Evolutionary conservation across 2,113 vertebrate species (phyloP), one percentile per base, ranked within the genome.

Genomic region (Brevimyrus niger): DNA sequence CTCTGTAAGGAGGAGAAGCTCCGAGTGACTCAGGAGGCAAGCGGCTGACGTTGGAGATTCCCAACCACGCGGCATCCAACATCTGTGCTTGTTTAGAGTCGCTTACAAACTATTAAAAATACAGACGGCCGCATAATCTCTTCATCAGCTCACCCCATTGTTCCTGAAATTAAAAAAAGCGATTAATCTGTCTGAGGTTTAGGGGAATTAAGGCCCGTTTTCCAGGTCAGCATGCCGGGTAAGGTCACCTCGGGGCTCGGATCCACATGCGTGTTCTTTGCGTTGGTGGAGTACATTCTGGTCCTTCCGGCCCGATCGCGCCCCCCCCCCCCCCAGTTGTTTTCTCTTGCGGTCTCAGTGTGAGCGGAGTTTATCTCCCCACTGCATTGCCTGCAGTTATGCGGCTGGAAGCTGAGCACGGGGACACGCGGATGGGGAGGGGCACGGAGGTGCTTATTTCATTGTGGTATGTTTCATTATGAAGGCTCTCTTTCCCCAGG

Each of bases 101-200:
- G 31, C 44, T 87, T 42, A 87, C 21, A 2, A 87, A 61, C n/a
- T 61, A 47, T 53, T 83, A 27, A 83, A 8, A 73, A 46, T 53
- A 13, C 31, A 55, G 85, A 47, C 50, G 55, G 46, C 48, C 73
- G 1, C 53, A 46, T 42, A 90, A 44, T 35, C 55, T 38, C 47
- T 86, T 82, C 87, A 87, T 80, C 53, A 23, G 86, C 53, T 91
- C 21, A 86, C 88, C 86, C 65, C 31, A 38, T 27, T 53, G 48
- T 88, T 61, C 58, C 53, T 31, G 23, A 27, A 87, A 88, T 61
- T 27, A 48, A 48, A 35, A 58, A 58, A 87, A 35, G 53, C 6
- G 80, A 91, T 90, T 91, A 87, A 90, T 90, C 90, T 51, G n/a
- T 65, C 80, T 53, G 89, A 80, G 90, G 86, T 89, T 90, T 90